These are phyloP conservation scores for Lateolabrax maculatus DNA, from an alignment of 2,797 vertebrate species.

Conservation along the genomic window DNA sequence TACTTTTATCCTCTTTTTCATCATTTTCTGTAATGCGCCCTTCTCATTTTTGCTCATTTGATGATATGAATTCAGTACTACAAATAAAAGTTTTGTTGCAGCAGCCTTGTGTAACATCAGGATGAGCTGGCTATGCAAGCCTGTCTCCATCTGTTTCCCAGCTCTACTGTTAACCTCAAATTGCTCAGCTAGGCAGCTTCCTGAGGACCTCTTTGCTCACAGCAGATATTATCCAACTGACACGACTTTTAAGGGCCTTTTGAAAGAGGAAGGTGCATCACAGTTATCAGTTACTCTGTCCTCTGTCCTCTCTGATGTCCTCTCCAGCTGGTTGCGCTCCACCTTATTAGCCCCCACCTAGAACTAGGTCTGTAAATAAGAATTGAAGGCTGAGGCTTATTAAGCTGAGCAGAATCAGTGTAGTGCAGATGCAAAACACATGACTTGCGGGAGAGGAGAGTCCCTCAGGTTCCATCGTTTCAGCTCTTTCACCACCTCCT, in stretches of 20 bases:
- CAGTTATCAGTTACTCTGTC: slow-evolving; percentile 11
- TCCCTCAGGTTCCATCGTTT: slow-evolving; percentile 58
- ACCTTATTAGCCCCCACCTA: slow-evolving; percentile 3
- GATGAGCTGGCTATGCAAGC: neutral
- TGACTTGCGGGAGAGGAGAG: slow-evolving; percentile 48
- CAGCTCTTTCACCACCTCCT: slow-evolving; percentile 33
- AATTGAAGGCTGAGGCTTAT: slow-evolving; percentile 39
- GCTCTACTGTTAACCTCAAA: slow-evolving; percentile 4
- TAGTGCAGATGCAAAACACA: slow-evolving; percentile 73
- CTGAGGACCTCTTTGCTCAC: neutral
- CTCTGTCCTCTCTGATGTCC: slow-evolving; percentile 21
- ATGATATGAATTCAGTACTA: neutral
- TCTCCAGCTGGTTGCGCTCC: neutral
- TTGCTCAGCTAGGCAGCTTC: neutral
- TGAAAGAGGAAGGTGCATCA: slow-evolving; percentile 13
- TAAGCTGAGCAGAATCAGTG: slow-evolving; percentile 34
- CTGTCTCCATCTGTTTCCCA: slow-evolving; percentile 15
- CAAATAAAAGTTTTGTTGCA: neutral
- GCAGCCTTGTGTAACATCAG: neutral
- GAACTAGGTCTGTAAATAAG: slow-evolving; percentile 37
- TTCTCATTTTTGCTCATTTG: neutral
- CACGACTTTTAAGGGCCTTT: slow-evolving; percentile 2
- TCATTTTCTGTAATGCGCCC: neutral
- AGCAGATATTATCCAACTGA: neutral
- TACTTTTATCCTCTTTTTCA: neutral